Conservation (phyloP, 2,797 vertebrate species). For the Hafferia zeledoni region DNA sequence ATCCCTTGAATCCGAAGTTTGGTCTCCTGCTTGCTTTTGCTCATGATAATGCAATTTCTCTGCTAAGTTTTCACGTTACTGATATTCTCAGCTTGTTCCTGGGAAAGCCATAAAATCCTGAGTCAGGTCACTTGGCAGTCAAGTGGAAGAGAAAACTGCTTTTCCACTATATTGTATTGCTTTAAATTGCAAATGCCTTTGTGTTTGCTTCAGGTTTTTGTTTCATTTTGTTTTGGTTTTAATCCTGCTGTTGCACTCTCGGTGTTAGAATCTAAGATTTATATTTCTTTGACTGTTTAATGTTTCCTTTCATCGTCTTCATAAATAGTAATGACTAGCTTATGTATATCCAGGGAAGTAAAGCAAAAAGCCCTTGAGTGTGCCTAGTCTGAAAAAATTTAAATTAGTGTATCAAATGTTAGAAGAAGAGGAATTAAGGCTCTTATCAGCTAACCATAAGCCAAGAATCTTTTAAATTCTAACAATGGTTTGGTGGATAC, state of each 20-base stretch:
- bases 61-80: background rate
- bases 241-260: slow-evolving; percentile 22
- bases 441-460: background rate
- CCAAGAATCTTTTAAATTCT: slow-evolving; percentile 48
- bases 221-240: slow-evolving; percentile 27
- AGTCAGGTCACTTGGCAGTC: slow-evolving; percentile 64
- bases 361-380: slow-evolving; percentile 43
- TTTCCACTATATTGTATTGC: slow-evolving; percentile 35
- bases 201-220: slow-evolving; percentile 29
- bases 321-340: slow-evolving; percentile 65
- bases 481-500: slow-evolving; percentile 1
- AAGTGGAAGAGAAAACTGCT: slow-evolving; percentile 53
- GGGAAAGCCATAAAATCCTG: slow-evolving; percentile 38
- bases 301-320: slow-evolving; percentile 52
- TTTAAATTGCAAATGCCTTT: slow-evolving; percentile 60
- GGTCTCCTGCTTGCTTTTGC: background rate
- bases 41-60: background rate
- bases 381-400: slow-evolving; percentile 43
- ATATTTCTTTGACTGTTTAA: slow-evolving; percentile 57
- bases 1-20: background rate
- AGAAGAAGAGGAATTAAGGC: slow-evolving; percentile 31
- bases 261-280: slow-evolving; percentile 46
- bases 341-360: slow-evolving; percentile 53
- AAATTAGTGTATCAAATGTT: slow-evolving; percentile 41
- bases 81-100: slow-evolving; percentile 4